Conservation (phyloP, 2,888 invertebrate species). For the Alcis repandata region DNA sequence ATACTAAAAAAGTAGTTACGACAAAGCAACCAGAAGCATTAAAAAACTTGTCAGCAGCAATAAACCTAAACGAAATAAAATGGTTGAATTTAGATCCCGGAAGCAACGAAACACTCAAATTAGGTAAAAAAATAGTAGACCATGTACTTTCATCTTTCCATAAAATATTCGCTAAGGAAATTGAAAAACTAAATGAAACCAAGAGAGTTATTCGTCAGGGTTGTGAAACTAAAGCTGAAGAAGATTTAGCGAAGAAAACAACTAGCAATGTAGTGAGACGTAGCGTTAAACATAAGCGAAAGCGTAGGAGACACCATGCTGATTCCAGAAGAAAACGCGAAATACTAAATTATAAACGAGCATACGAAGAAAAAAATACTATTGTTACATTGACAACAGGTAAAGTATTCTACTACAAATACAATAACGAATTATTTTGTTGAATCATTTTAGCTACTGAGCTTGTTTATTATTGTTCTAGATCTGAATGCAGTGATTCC, state of each 20-base stretch:
- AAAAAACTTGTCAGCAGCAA: not conserved
- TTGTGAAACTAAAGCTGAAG: constrained; percentile 14
- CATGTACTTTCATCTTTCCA: constrained; percentile 58
- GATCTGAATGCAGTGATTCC: constrained; percentile 12
- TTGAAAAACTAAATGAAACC: constrained; percentile 30
- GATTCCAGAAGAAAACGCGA: constrained; percentile 21
- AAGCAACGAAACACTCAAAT: constrained; percentile 32
- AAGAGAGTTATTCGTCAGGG: no score
- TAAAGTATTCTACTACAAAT: constrained; percentile 7
- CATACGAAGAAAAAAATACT: not conserved
- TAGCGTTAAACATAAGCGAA: constrained; percentile 14
- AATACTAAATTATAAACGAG: not conserved
- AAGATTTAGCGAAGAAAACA: no score
- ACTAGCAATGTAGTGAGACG: not conserved
- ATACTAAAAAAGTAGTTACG: constrained; percentile 17
- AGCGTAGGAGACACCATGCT: not conserved
- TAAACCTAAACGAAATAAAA: constrained; percentile 24
- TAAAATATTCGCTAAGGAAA: constrained; percentile 56
- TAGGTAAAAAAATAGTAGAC: constrained; percentile 53
- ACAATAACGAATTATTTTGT: not conserved
- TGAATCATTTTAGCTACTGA: not conserved
- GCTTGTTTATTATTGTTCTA: constrained; percentile 10
- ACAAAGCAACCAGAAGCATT: not conserved
- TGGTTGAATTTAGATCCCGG: constrained; percentile 31
- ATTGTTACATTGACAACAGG: constrained; percentile 14